Evolutionary conservation across 2,888 invertebrate genomes (phyloP).

Genomic region (Opisthograptis luteolata): DNA sequence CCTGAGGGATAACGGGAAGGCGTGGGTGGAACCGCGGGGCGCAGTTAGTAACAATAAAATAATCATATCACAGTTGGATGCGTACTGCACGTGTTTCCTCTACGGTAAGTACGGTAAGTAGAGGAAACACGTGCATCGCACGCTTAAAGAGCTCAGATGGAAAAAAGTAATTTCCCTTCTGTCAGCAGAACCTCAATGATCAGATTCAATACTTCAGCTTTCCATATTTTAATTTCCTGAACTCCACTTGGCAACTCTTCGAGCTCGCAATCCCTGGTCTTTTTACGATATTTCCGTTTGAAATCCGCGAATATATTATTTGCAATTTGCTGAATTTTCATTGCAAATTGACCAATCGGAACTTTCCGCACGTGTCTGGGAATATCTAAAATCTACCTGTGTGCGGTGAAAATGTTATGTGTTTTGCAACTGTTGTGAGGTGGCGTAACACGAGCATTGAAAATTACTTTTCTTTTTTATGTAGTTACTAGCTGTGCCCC

Average conservation of each 20-base stretch:
- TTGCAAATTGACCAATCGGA: constrained; percentile 45
- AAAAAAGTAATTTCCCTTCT: not conserved
- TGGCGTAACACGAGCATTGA: not conserved
- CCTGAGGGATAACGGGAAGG: too few species aligned
- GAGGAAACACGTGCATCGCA: too few species aligned
- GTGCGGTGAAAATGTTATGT: constrained; percentile 23
- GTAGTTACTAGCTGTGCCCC: too few species aligned
- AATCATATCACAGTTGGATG: too few species aligned
- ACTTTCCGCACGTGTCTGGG: constrained; percentile 30
- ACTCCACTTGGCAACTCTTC: not conserved
- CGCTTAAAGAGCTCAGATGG: too few species aligned
- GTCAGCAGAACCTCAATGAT: not conserved
- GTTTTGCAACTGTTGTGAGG: constrained; percentile 4
- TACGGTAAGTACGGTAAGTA: too few species aligned
- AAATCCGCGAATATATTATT: constrained; percentile 30
- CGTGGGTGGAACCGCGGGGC: too few species aligned
- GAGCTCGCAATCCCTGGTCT: constrained; percentile 6
- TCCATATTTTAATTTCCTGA: constrained; percentile 20
- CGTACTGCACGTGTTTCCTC: too few species aligned
- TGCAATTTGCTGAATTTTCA: constrained; percentile 39
- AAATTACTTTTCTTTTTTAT: too few species aligned
- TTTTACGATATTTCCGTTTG: constrained; percentile 17
- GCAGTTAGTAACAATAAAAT: too few species aligned
- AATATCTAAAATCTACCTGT: constrained; percentile 36
- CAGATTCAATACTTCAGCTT: not conserved